These are phyloP conservation scores for Prosopocoilus inquinatus DNA, from an alignment of 2,888 invertebrate species.

Conservation along the genomic window DNA sequence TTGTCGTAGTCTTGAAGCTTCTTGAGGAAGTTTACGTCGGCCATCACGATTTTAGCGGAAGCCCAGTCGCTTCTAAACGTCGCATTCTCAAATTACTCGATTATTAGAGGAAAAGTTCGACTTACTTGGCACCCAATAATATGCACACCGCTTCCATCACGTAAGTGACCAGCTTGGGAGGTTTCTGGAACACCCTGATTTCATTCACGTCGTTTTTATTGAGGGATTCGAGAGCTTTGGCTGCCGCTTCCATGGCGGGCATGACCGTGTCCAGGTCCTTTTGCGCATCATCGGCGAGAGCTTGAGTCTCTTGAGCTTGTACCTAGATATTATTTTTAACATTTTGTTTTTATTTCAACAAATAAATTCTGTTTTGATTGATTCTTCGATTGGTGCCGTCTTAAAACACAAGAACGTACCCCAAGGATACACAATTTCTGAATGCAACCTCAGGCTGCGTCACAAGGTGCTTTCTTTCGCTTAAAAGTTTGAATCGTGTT, in stretches of 20 bases:
- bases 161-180: conserved; percentile 80
- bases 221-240: conserved; percentile 77
- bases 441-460: no score
- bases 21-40: conserved; percentile 80
- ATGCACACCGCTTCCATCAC: conserved; percentile 93
- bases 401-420: no score
- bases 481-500: no score
- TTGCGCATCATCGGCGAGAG: conserved; percentile 83
- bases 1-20: conserved; percentile 82
- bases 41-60: conserved; percentile 74
- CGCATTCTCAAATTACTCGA: background rate
- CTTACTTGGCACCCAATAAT: conserved; percentile 76
- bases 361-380: no score
- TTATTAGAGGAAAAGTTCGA: background rate
- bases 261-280: conserved; percentile 80
- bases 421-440: no score
- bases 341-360: no score
- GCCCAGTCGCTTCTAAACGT: conserved; percentile 79
- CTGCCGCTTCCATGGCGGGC: conserved; percentile 82
- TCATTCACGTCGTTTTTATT: conserved; percentile 92
- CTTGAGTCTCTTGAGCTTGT: conserved; percentile 81
- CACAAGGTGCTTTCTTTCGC: no score
- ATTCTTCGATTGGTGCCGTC: no score
- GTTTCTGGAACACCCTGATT: conserved; percentile 83
- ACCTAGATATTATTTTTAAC: conserved; percentile 50